A percentile compares a stretch with the other conserved stretches of the same genome.
phyloP scores from a whole-genome alignment of 2,797 vertebrate genomes.

The Pampus argenteus region DNA sequence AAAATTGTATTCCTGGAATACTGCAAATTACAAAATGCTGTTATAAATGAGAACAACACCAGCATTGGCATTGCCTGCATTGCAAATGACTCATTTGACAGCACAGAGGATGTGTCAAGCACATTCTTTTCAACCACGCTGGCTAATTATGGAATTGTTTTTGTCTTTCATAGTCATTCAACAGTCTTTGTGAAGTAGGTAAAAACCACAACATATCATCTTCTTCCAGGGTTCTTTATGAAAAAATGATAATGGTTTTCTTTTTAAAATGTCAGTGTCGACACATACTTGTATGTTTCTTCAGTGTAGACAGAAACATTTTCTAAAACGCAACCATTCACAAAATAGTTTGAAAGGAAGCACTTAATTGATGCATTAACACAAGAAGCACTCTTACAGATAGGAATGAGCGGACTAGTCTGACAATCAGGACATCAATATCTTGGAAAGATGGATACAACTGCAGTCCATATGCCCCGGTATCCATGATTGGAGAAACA shows the following conservation, averaged over 20 bases:
- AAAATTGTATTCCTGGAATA: constrained; percentile 15
- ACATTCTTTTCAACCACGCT: constrained; percentile 9
- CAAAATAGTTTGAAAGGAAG: background rate
- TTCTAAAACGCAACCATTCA: constrained; percentile 6
- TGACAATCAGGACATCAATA: background rate
- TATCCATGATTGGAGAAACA: constrained; percentile 11
- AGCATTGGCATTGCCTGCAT: constrained; percentile 10
- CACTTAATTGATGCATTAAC: background rate
- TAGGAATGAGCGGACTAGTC: background rate
- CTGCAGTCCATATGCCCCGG: constrained; percentile 10
- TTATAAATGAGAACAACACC: constrained; percentile 6
- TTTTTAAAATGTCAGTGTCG: constrained; percentile 12
- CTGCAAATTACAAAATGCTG: constrained; percentile 10
- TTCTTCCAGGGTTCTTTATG: constrained; percentile 4
- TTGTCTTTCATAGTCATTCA: constrained; percentile 32
- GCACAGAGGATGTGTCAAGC: constrained; percentile 13
- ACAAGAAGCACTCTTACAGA: background rate
- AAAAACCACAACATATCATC: background rate
- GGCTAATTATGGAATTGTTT: constrained; percentile 30
- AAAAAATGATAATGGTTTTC: constrained; percentile 7
- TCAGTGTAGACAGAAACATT: background rate
- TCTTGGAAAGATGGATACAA: background rate
- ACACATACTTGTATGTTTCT: constrained; percentile 11
- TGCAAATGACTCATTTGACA: constrained; percentile 35
- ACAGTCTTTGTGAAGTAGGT: constrained; percentile 20